Base-by-base conservation (phyloP, 2,113 vertebrate species). In the Zosterops pallidus region DNA sequence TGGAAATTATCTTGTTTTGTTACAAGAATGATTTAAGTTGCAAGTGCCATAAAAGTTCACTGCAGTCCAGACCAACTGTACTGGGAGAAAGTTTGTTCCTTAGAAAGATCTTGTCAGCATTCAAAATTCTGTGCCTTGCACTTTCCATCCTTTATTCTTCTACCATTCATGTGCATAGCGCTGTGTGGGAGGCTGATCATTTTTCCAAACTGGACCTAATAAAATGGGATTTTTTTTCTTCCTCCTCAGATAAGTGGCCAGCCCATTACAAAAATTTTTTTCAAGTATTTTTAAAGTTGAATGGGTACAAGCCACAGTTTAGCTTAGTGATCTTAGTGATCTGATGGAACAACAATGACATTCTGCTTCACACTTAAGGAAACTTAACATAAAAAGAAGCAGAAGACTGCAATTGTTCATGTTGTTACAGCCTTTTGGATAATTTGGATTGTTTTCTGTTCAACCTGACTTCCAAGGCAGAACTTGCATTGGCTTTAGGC, bases 1-100 rank as follows among this genome's bases (percentile, higher is more conserved):
- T 97, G 93, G 96, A 94, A 94, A 86, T 94, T 47, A 50, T 52
- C 33, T 97, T 91, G 92, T 83, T 97, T 97, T 92, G 74, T 97
- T 95, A 80, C 74, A 87, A 77, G 91, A 95, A 94, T 96, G 94
- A 95, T 96, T 95, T 92, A 97, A 94, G 80, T 86, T 95, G 37
- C 41, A 82, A 95, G 53, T 91, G 69, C 80, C 22, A 2, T 94
- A 39, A 79, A 93, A 96, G 90, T 84, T 96, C 57, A 90, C 71
- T 67, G 12, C 64, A 35, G 55, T 92, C 89, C 77, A 89, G 82
- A 94, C 75, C 86, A 83, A 78, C 90, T 90, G 81, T 81, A 85
- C 53, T 72, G 90, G 70, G 69, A 95, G 67, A 90, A 93, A 70
- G 49, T 57, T 96, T 33, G 1, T 91, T 86, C 68, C 59, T 71